Percentiles rank a stretch among this genome's conserved stretches.
phyloP scores from a whole-genome alignment of 2,797 vertebrate genomes.

The Limosa lapponica region DNA sequence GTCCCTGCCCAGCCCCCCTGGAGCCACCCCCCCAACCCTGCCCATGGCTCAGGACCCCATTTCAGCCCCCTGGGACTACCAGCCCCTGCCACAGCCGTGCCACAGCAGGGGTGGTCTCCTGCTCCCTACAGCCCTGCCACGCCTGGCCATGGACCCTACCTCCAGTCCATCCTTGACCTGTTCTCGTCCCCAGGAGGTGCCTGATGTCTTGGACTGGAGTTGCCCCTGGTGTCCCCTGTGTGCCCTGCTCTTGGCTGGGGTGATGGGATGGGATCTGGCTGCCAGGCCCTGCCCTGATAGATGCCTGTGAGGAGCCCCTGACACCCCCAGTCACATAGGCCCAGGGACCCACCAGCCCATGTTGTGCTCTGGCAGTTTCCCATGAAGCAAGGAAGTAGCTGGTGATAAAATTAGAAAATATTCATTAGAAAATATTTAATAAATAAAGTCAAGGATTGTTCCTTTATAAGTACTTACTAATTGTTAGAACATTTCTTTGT shows the following conservation, averaged over 20 bases:
- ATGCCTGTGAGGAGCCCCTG: background rate
- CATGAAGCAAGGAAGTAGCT: background rate
- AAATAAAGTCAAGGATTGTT: background rate
- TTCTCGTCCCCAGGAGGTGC: background rate
- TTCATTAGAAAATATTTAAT: background rate
- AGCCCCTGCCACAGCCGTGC: accelerated
- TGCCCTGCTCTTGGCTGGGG: background rate
- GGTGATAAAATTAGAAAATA: background rate
- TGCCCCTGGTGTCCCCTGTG: background rate
- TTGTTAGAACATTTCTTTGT: background rate
- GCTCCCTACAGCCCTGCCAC: background rate
- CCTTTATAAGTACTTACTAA: background rate
- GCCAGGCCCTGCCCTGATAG: background rate
- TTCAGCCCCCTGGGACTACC: accelerated
- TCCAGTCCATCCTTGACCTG: background rate
- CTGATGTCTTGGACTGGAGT: background rate
- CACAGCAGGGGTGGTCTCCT: no score
- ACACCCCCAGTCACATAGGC: background rate
- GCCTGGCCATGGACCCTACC: no score
- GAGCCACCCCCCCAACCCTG: no score
- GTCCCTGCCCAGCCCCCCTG: accelerated
- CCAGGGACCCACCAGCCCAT: background rate
- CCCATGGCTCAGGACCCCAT: background rate
- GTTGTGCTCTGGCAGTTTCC: background rate
- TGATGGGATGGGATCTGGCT: background rate